phyloP scores from a whole-genome alignment of 2,888 invertebrate species.

The Didymodactylos carnosus region DNA sequence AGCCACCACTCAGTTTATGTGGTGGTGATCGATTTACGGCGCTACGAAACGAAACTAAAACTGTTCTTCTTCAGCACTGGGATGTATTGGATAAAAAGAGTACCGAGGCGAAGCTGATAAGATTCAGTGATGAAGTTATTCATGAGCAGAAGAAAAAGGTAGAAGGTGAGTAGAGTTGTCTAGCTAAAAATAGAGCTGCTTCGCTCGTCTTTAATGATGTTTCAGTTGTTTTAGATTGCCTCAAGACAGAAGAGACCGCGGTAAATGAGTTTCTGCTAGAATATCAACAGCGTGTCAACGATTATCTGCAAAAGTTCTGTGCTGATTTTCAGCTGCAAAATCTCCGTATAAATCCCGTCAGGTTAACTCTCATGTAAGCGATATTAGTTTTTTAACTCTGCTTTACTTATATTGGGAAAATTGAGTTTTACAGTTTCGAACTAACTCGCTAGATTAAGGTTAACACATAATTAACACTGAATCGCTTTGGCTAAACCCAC shows the following conservation, averaged over 20 bases:
- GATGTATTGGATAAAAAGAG: background rate
- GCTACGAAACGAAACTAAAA: background rate
- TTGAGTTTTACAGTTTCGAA: background rate
- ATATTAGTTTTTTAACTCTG: background rate
- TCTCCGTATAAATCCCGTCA: background rate
- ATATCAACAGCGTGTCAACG: background rate
- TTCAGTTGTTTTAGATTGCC: background rate
- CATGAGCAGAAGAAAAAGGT: background rate
- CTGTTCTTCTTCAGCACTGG: background rate
- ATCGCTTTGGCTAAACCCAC: background rate
- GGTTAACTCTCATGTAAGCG: background rate
- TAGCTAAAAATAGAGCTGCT: background rate
- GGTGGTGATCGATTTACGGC: background rate
- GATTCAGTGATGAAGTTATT: background rate
- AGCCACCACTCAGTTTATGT: background rate
- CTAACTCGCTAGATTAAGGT: background rate
- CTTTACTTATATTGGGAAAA: background rate
- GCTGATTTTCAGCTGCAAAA: background rate
- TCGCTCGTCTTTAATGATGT: background rate
- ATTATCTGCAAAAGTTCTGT: background rate
- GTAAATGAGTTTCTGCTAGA: background rate
- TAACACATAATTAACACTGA: background rate
- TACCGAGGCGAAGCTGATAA: background rate
- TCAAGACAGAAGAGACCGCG: background rate
- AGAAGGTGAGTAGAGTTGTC: background rate